A percentile compares a stretch with the other conserved stretches of the same genome.
phyloP scores from a whole-genome alignment of 2,113 vertebrate species.

The Melanostigma gelatinosum region DNA sequence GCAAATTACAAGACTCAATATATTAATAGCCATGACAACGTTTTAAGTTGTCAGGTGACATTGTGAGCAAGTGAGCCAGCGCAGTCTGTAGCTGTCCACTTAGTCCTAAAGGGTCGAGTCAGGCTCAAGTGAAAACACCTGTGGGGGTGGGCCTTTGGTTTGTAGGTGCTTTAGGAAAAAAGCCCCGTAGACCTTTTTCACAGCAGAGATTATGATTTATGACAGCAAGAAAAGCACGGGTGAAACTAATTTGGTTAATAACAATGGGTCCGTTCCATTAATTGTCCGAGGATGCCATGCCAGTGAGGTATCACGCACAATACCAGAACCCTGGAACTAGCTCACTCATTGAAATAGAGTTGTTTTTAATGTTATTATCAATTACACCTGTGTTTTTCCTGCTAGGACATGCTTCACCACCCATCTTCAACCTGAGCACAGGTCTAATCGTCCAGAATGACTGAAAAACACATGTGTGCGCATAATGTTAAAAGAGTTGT shows the following conservation, averaged over 20 bases:
- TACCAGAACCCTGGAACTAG: neutral
- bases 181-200: neutral
- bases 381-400: neutral
- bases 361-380: neutral
- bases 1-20: neutral
- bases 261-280: neutral
- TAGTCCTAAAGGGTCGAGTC: neutral
- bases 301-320: neutral
- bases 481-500: too few relatives aligned
- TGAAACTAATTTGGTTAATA: neutral
- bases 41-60: too few relatives aligned
- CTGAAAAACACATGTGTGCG: neutral
- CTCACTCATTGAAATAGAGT: neutral
- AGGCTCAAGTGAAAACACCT: neutral
- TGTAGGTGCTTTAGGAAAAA: neutral
- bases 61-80: neutral
- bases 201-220: too few relatives aligned
- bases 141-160: neutral
- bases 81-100: neutral
- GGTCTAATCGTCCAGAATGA: neutral
- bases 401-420: neutral
- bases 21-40: neutral
- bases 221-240: too few relatives aligned
- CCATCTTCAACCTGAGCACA: neutral
- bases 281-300: neutral